Conservation (phyloP, 2,888 invertebrate genomes). For the Yponomeuta plumbellus region DNA sequence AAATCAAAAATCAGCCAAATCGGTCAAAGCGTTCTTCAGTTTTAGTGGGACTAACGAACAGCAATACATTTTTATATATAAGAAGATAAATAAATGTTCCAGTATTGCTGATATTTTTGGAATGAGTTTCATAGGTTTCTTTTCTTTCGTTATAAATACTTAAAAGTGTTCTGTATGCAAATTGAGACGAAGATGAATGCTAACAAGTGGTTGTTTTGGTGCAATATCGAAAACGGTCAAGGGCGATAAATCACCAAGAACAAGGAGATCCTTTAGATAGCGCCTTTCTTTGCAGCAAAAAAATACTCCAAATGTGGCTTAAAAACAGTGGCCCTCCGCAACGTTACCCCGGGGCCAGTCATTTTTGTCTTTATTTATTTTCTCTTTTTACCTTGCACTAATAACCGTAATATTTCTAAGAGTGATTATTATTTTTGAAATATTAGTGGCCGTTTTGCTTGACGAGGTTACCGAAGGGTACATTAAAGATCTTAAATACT, state of each 20-base stretch:
- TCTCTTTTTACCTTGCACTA: slow-evolving; percentile 51
- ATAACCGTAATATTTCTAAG: slow-evolving; percentile 57
- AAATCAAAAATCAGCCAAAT: too few relatives aligned
- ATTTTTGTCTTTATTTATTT: slow-evolving; percentile 53
- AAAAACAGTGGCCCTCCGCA: slow-evolving; percentile 67
- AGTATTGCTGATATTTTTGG: slow-evolving; percentile 16
- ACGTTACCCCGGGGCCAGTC: slow-evolving; percentile 45
- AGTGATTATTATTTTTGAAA: slow-evolving; percentile 47
- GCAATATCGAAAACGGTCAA: slow-evolving; percentile 37
- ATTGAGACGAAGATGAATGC: slow-evolving; percentile 52
- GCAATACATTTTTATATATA: too few relatives aligned
- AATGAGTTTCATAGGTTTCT: background rate
- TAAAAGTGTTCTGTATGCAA: slow-evolving; percentile 41
- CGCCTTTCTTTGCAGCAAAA: slow-evolving; percentile 45
- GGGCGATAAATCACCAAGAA: slow-evolving; percentile 55
- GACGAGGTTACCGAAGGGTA: background rate
- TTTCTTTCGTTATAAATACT: too few relatives aligned
- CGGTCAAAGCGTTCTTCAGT: too few relatives aligned
- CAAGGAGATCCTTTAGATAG: slow-evolving; percentile 56
- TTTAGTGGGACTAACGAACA: too few relatives aligned
- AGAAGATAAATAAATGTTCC: background rate
- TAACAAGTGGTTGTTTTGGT: slow-evolving; percentile 58
- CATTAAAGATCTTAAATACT: background rate
- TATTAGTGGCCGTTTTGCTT: slow-evolving; percentile 32
- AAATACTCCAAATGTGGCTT: slow-evolving; percentile 50